A percentile compares a stretch with the other conserved stretches of the same genome.
phyloP scores from a whole-genome alignment of 2,113 vertebrate species.

The Larimichthys polyactis region DNA sequence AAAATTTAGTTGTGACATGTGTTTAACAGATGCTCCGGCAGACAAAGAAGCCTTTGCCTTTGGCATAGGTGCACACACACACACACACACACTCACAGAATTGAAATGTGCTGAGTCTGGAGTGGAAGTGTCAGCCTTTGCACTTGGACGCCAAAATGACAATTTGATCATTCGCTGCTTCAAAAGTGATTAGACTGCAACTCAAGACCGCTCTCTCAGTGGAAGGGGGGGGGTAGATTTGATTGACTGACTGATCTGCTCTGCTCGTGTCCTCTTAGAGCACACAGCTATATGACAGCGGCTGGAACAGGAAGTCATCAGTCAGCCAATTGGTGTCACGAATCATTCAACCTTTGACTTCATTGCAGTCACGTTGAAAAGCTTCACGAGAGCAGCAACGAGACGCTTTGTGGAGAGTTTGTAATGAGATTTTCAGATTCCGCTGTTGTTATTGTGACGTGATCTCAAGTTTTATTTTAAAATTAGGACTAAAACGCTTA shows the following conservation, averaged over 20 bases:
- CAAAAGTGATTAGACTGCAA: conserved; percentile 57
- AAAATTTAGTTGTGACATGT: conserved; percentile 56
- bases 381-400: conserved; percentile 9
- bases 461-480: conserved; percentile 2
- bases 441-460: conserved; percentile 1
- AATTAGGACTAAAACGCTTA: neutral
- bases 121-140: conserved; percentile 43
- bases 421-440: neutral
- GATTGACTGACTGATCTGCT: conserved; percentile 69
- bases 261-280: conserved; percentile 28
- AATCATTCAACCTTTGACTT: conserved; percentile 65
- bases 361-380: conserved; percentile 15
- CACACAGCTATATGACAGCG: neutral
- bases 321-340: conserved; percentile 57
- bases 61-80: conserved; percentile 36
- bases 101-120: conserved; percentile 56
- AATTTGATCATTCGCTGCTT: conserved; percentile 51
- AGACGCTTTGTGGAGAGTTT: neutral
- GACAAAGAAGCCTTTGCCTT: conserved; percentile 45
- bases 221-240: conserved; percentile 8
- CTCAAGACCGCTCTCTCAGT: conserved; percentile 31
- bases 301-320: conserved; percentile 61
- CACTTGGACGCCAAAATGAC: conserved; percentile 37
- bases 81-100: neutral
- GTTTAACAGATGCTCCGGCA: conserved; percentile 66